Percentiles rank a stretch among this genome's conserved stretches.
phyloP scores from a whole-genome alignment of 2,113 vertebrate species.

The Lanius ludovicianus region DNA sequence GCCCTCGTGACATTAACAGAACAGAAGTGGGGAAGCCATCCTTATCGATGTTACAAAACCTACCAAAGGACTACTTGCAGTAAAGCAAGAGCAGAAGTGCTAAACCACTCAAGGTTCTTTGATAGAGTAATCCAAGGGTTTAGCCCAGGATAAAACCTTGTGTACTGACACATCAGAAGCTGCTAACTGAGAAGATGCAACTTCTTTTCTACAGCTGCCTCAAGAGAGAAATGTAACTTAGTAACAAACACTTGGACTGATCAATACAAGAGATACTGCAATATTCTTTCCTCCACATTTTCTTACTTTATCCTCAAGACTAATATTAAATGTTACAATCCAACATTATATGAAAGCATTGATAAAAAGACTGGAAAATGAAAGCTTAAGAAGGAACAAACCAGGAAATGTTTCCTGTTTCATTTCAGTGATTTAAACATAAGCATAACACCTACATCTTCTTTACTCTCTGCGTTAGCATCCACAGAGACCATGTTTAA shows the following conservation, averaged over 20 bases:
- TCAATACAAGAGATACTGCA: background rate
- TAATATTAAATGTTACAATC: background rate
- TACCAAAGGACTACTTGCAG: background rate
- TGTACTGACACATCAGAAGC: background rate
- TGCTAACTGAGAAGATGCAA: background rate
- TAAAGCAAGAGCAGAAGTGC: background rate
- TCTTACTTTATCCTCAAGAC: background rate
- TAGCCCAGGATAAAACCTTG: background rate
- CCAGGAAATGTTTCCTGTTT: background rate
- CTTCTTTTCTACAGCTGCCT: background rate
- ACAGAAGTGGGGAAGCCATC: background rate
- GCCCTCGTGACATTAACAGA: background rate
- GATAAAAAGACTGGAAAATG: background rate
- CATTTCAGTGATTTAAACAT: background rate
- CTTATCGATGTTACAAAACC: background rate
- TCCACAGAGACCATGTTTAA: background rate
- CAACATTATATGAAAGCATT: background rate
- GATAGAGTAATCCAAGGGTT: background rate
- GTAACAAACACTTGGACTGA: background rate
- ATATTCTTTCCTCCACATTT: background rate
- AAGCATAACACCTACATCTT: fast-evolving
- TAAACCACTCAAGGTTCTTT: background rate
- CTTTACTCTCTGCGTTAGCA: background rate
- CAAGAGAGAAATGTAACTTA: background rate
- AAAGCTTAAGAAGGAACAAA: background rate